Evolutionary conservation across 2,888 invertebrate species (phyloP), one percentile per base, ranked within the genome.

Genomic region (Phlogophora meticulosa): DNA sequence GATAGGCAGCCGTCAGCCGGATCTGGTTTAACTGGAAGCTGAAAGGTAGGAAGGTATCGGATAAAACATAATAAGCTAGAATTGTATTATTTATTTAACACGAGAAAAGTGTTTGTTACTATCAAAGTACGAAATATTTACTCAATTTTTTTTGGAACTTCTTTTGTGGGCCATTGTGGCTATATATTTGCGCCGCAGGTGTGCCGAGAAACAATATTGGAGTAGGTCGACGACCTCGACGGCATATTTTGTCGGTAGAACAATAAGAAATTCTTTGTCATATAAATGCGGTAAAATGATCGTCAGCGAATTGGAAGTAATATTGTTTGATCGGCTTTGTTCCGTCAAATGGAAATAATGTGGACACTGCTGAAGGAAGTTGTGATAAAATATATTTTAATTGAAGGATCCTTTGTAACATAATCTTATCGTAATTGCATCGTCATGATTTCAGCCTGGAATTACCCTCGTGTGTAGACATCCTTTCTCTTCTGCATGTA

Each of bases 111-210:
- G 28, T 24, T 32, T 3, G 17, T 40, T 22, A 7, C 3, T 59
- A 24, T 34, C 4, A 43, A 58, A 34, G 2, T 17, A 32, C 34
- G n/a, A 24, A 1, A 11, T 10, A 17, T 43, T 43, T 24, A n/a
- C 32, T 20, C 7, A 11, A 17, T 20, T 28, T 40, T 64, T 20
- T 67, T 24, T 36, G 24, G 10, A 15, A 52, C 9, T 40, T 61
- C 45, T 28, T 11, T 61, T 61, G n/a, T 61, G 17, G 43, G 24
- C 2, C 24, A 52, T 52, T 40, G 20, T 20, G 49, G 60, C 10
- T 49, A 59, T 58, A 22, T 24, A 58, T 70, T 72, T 43, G 46
- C 10, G 48, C 24, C 56, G 17, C 46, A 64, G 70, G 76, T 74
- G 56, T 45, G 55, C 32, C 56, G 17, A 32, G 17, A 11, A 42